phyloP scores from a whole-genome alignment of 1,140 invertebrate genomes.

The Zaprionus ghesquierei region DNA sequence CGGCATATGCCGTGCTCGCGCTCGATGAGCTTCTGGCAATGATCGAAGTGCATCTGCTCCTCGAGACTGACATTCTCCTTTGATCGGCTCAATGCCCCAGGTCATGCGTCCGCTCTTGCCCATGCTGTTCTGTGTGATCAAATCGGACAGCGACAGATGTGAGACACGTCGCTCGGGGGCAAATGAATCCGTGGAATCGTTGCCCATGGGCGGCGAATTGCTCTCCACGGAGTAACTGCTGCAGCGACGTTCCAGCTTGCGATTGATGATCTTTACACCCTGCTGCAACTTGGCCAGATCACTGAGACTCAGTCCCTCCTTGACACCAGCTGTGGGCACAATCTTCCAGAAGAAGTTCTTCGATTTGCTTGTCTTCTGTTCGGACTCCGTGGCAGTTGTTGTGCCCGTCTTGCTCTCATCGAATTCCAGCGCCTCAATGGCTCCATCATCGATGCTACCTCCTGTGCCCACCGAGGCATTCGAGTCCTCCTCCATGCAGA shows the following conservation, averaged over 20 bases:
- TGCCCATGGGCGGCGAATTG: conserved; percentile 2
- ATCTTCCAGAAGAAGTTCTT: conserved; percentile 80
- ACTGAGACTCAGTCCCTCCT: conserved; percentile 72
- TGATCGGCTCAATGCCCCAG: conserved; percentile 81
- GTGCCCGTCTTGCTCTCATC: conserved; percentile 33
- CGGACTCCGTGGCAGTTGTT: not conserved
- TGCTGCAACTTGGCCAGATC: conserved; percentile 70
- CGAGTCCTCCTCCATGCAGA: conserved; percentile 73
- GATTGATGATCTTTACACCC: conserved; percentile 59
- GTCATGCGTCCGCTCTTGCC: conserved; percentile 80
- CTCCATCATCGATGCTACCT: conserved; percentile 65
- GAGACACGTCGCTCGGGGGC: conserved; percentile 47
- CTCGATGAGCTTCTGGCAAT: conserved; percentile 72
- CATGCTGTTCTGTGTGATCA: conserved; percentile 82
- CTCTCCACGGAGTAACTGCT: conserved; percentile 64
- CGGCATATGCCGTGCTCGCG: conserved; percentile 67
- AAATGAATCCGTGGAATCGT: conserved; percentile 5
- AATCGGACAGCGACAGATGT: conserved; percentile 71
- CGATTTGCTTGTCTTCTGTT: conserved; percentile 20
- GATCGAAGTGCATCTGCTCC: conserved; percentile 79
- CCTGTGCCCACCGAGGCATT: conserved; percentile 53
- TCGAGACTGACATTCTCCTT: conserved; percentile 78
- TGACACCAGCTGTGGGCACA: conserved; percentile 59
- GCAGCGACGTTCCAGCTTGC: conserved; percentile 62
- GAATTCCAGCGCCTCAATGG: conserved; percentile 74